These are phyloP conservation scores for Pimephales promelas DNA, from an alignment of 2,113 vertebrate genomes.

Conservation along the genomic window DNA sequence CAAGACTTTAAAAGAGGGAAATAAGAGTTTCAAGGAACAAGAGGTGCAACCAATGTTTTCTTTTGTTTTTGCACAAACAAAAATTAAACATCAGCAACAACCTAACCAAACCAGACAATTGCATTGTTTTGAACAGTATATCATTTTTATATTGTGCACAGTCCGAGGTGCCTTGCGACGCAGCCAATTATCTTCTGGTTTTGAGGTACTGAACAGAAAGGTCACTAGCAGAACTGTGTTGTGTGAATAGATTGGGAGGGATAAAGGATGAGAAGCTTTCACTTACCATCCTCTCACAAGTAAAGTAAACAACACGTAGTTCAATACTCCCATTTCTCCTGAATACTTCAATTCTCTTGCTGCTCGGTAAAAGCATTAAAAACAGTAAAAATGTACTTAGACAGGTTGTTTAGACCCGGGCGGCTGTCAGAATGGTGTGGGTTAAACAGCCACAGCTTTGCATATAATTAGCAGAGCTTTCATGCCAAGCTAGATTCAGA, in stretches of 20 bases:
- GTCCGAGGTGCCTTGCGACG: background rate
- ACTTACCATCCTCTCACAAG: slow-evolving; percentile 7
- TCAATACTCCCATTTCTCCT: slow-evolving; percentile 40
- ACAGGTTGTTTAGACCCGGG: slow-evolving; percentile 15
- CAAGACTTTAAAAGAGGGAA: slow-evolving; percentile 9
- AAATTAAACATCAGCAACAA: background rate
- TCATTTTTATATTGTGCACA: background rate
- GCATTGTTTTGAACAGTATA: background rate
- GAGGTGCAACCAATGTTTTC: background rate
- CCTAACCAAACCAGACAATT: background rate
- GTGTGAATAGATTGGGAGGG: slow-evolving; percentile 26
- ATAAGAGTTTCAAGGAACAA: background rate
- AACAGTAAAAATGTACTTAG: background rate
- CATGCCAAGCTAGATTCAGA: background rate
- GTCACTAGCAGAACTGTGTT: slow-evolving; percentile 20
- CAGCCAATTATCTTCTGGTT: slow-evolving; percentile 20
- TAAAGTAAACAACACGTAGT: slow-evolving; percentile 35
- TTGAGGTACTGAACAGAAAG: slow-evolving; percentile 7
- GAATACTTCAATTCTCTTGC: slow-evolving; percentile 14
- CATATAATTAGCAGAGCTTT: slow-evolving; percentile 39
- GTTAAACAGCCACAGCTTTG: slow-evolving; percentile 23
- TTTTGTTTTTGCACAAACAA: background rate
- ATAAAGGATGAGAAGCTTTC: slow-evolving; percentile 25
- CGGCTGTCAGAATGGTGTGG: slow-evolving; percentile 15
- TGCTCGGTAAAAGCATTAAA: slow-evolving; percentile 27